Evolutionary conservation across 2,888 invertebrate genomes (phyloP), one percentile per base, ranked within the genome.

Genomic region (Meliscaeva auricollis): DNA sequence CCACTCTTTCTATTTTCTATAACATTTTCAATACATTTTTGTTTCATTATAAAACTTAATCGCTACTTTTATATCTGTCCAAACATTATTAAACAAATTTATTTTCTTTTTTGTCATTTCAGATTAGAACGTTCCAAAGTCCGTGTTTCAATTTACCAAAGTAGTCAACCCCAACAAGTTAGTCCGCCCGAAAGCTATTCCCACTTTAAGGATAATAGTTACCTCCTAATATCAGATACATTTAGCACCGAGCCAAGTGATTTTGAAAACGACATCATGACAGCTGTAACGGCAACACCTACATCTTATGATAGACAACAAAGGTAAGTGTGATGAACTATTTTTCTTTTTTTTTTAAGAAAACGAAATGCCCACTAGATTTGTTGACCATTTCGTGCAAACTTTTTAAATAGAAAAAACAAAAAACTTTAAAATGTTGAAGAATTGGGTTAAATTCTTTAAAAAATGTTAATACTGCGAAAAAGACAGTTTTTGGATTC

Each of bases 61-160:
- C n/a, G n/a, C n/a, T n/a, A n/a, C n/a, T n/a, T n/a, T n/a, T n/a
- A n/a, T n/a, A n/a, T n/a, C n/a, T n/a, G n/a, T n/a, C n/a, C n/a
- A n/a, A n/a, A n/a, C n/a, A n/a, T n/a, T n/a, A n/a, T n/a, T n/a
- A 13, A 62, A 26, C 4, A 3, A 15, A 20, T 46, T 48, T 17
- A 20, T 13, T 32, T n/a, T 50, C 35, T 38, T 50, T 52, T 15
- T 50, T 20, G 3, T 20, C 72, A 54, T 94, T 94, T 56, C 94
- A 96, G 96, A 92, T 94, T 95, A 92, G 96, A 96, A 93, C 94
- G 96, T 90, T 95, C 95, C 89, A 96, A 95, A 92, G 96, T 96
- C 87, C 95, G 96, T 89, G 96, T 96, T 90, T 95, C 96, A 88
- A 96, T 96, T 93, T 96, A 95, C 93, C 96, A 96, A 93, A 96